phyloP scores from a whole-genome alignment of 2,797 vertebrate species.

The Acridotheres tristis region DNA sequence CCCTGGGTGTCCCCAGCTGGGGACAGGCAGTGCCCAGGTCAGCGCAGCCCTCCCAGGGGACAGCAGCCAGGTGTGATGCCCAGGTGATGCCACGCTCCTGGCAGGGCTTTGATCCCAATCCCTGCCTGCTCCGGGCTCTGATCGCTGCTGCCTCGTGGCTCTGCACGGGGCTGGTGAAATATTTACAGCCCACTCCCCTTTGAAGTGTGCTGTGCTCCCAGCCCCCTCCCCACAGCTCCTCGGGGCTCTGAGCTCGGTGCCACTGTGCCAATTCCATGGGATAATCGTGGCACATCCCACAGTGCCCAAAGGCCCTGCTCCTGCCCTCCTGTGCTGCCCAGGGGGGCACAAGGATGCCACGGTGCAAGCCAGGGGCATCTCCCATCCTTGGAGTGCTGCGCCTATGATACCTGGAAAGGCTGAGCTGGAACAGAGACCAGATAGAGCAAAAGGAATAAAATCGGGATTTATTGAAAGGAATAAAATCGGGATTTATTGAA shows the following conservation, averaged over 20 bases:
- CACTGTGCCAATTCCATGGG: rapidly evolving
- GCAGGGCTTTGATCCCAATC: not conserved
- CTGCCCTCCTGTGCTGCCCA: rapidly evolving
- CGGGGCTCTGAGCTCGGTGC: not conserved
- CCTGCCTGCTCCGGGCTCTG: not conserved
- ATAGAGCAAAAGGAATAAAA: no score
- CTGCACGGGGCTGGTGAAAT: not conserved
- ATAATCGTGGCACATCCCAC: not conserved
- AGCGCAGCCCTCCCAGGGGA: not conserved
- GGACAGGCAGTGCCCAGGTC: not conserved
- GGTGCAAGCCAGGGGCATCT: not conserved
- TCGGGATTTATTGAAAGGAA: no score
- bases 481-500: no score
- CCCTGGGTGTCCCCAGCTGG: rapidly evolving
- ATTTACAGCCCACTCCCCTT: not conserved
- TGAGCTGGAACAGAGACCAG: no score
- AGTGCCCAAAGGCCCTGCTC: rapidly evolving
- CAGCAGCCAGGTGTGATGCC: not conserved
- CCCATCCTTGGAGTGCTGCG: not conserved
- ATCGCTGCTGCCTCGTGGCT: not conserved
- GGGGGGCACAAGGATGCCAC: rapidly evolving
- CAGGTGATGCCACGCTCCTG: rapidly evolving
- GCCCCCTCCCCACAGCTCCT: not conserved
- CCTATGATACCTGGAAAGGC: no score
- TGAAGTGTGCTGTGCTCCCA: not conserved